phyloP scores from a whole-genome alignment of 2,797 vertebrate species.

The Muscicapa striata region DNA sequence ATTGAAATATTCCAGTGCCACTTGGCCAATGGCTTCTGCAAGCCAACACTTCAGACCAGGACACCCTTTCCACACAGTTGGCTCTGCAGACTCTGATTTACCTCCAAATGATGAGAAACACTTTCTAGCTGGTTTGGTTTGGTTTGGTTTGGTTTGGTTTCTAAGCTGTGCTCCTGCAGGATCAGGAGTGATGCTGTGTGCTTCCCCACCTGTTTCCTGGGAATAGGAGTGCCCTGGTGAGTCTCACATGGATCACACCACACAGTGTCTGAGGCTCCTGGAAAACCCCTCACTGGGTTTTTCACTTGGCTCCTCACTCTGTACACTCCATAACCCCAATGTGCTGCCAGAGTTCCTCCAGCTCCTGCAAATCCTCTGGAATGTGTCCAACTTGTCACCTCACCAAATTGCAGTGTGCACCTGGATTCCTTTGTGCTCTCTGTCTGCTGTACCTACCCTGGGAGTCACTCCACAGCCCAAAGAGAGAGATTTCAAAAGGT shows the following conservation, averaged over 20 bases:
- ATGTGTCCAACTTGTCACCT: not conserved
- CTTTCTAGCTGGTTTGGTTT: not conserved
- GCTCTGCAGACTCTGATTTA: not conserved
- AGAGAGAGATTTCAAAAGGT: not conserved
- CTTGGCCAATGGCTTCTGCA: not conserved
- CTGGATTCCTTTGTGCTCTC: not conserved
- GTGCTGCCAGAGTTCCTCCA: not conserved
- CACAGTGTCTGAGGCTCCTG: accelerated
- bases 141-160: too few relatives aligned
- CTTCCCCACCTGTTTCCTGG: not conserved
- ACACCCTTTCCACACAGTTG: accelerated
- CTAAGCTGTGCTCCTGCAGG: not conserved
- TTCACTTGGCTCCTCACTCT: not conserved
- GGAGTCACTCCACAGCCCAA: not conserved
- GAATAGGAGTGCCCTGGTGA: not conserved
- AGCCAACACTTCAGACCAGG: not conserved
- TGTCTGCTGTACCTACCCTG: not conserved
- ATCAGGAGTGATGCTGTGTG: not conserved
- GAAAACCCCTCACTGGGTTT: accelerated
- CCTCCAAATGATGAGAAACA: accelerated
- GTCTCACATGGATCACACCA: accelerated
- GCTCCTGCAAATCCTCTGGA: not conserved
- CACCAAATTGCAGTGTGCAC: not conserved
- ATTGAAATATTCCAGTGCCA: not conserved
- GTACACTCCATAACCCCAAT: accelerated